These are phyloP conservation scores for Montifringilla adamsi DNA, from an alignment of 2,113 vertebrate species.

Conservation along the genomic window DNA sequence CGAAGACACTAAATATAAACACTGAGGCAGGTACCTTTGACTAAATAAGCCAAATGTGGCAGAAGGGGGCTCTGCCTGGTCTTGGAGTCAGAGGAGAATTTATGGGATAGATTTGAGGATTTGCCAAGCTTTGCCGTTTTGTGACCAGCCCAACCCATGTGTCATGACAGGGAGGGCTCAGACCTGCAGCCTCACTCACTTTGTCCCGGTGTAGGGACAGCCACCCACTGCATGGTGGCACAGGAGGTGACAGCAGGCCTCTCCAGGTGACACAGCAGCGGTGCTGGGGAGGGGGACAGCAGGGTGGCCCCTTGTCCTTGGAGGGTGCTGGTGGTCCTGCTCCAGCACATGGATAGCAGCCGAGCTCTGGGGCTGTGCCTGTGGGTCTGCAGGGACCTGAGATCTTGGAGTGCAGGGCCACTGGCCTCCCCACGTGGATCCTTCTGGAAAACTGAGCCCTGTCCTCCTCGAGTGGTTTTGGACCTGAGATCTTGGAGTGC, in stretches of 20 bases:
- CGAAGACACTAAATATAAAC: not conserved
- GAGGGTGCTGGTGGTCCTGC: not conserved
- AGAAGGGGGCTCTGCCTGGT: not conserved
- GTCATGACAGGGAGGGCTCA: not conserved
- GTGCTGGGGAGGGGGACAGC: not conserved
- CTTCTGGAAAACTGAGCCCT: too few relatives aligned
- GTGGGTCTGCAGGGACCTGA: not conserved
- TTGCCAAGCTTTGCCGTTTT: not conserved
- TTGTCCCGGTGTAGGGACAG: not conserved
- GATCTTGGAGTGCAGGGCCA: too few relatives aligned
- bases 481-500: not conserved
- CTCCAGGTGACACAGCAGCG: fast-evolving
- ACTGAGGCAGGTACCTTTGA: not conserved
- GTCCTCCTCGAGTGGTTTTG: too few relatives aligned
- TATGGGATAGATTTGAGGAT: not conserved
- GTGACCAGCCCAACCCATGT: not conserved
- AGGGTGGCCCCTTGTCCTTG: not conserved
- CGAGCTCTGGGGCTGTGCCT: fast-evolving
- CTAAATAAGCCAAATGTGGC: not conserved
- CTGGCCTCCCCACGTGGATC: not conserved
- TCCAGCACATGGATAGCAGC: not conserved
- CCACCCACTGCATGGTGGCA: fast-evolving
- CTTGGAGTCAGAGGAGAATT: not conserved
- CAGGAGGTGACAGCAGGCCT: not conserved
- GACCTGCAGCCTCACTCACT: fast-evolving